Conservation (phyloP, 1,140 invertebrate species). For the Diploscapter pachys region DNA sequence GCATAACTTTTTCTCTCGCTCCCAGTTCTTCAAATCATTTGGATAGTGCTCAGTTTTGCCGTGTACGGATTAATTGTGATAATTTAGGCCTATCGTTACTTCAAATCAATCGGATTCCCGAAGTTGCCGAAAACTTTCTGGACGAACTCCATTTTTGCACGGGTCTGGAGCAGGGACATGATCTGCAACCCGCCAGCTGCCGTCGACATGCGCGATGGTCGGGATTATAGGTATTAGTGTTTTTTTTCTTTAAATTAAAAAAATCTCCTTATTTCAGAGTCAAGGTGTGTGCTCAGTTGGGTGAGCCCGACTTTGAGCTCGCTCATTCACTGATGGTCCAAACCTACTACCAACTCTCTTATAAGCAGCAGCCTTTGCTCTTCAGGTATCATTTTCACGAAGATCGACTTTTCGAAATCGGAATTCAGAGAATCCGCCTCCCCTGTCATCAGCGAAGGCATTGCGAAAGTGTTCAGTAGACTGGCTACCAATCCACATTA, state of each 20-base stretch:
- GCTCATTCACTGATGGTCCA: constrained; percentile 39
- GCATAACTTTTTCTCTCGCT: neutral
- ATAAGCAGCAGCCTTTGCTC: constrained; percentile 41
- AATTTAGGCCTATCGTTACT: constrained; percentile 39
- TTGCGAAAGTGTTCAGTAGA: constrained; percentile 34
- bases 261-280: constrained; percentile 34
- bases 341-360: constrained; percentile 39
- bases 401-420: too few relatives aligned
- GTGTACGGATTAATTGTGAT: constrained; percentile 1
- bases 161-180: constrained; percentile 43
- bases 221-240: constrained; percentile 33
- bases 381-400: constrained; percentile 22
- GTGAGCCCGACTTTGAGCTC: constrained; percentile 36
- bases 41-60: neutral
- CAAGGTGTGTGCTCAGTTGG: constrained; percentile 38
- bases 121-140: constrained; percentile 37
- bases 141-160: constrained; percentile 39
- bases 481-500: constrained; percentile 37
- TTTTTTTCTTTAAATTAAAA: neutral
- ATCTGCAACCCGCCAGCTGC: constrained; percentile 40
- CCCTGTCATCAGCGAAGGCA: constrained; percentile 32
- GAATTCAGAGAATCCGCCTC: constrained; percentile 34
- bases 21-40: neutral
- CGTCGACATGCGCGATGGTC: constrained; percentile 39
- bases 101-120: constrained; percentile 39